phyloP scores from a whole-genome alignment of 2,888 invertebrate species.

The Tribolium freemani region DNA sequence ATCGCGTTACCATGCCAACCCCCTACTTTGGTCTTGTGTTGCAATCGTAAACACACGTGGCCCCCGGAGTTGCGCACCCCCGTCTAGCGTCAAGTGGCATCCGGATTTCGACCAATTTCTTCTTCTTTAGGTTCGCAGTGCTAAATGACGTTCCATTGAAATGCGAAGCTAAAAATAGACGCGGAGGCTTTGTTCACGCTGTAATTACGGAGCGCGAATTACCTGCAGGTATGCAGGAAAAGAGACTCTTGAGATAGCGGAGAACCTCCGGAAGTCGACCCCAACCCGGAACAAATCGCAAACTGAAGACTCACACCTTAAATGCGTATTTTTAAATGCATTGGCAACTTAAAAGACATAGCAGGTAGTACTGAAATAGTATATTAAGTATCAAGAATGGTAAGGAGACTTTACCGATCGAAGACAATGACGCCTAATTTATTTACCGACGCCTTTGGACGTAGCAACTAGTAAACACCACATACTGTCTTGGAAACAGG shows the following conservation, averaged over 20 bases:
- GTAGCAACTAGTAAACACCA: too few species aligned
- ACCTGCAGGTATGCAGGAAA: slow-evolving; percentile 34
- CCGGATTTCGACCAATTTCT: not conserved
- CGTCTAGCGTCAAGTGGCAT: slow-evolving; percentile 27
- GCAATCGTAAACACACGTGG: slow-evolving; percentile 40
- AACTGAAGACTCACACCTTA: too few species aligned
- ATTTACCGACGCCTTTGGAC: too few species aligned
- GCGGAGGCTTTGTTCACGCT: slow-evolving; percentile 1
- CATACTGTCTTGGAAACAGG: too few species aligned
- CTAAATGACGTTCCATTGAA: not conserved
- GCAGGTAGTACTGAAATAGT: too few species aligned
- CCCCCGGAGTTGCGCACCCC: slow-evolving; percentile 15
- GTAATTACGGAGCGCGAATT: slow-evolving; percentile 14
- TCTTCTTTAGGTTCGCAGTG: not conserved
- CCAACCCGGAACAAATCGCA: not conserved
- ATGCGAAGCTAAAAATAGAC: not conserved
- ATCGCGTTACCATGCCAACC: slow-evolving; percentile 40
- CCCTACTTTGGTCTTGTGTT: slow-evolving; percentile 25
- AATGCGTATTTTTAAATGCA: too few species aligned
- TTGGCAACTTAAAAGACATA: too few species aligned
- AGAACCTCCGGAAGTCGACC: slow-evolving; percentile 21
- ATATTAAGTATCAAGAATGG: too few species aligned
- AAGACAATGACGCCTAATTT: too few species aligned
- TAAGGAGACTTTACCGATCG: too few species aligned
- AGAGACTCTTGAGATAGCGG: slow-evolving; percentile 10